Conservation (phyloP, 2,113 vertebrate species). For the Halcyon senegalensis region DNA sequence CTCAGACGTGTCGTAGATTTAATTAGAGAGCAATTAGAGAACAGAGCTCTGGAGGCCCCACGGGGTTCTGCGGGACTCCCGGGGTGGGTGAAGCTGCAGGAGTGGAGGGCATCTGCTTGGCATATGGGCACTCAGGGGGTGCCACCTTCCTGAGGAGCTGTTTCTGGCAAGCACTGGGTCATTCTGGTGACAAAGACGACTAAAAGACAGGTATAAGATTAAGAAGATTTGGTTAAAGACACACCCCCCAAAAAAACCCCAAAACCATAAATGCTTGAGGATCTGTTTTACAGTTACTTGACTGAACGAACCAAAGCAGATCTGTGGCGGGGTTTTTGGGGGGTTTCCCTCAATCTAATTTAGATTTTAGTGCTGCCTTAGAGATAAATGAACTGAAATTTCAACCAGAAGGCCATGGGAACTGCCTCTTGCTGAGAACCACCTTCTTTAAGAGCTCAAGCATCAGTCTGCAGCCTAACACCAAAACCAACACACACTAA, state of each 20-base stretch:
- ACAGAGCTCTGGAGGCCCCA: neutral
- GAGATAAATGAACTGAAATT: neutral
- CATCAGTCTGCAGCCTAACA: neutral
- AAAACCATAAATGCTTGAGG: neutral
- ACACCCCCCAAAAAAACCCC: neutral
- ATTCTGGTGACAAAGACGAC: neutral
- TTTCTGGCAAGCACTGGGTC: neutral
- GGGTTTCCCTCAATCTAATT: neutral
- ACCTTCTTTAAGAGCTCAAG: neutral
- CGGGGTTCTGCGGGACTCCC: fast-evolving
- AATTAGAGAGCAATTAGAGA: neutral
- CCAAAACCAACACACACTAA: too few species aligned
- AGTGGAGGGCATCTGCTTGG: neutral
- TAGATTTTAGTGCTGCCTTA: neutral
- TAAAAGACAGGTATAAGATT: neutral
- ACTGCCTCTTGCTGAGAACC: neutral
- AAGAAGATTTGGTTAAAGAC: neutral
- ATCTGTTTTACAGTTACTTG: neutral
- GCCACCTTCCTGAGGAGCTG: neutral
- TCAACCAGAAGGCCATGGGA: fast-evolving
- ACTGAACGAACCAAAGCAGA: neutral
- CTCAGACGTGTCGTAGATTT: neutral
- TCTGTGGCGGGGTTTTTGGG: fast-evolving
- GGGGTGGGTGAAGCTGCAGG: fast-evolving
- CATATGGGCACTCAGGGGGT: fast-evolving